phyloP scores from a whole-genome alignment of 2,888 invertebrate genomes.

The Mesochorus sp. region DNA sequence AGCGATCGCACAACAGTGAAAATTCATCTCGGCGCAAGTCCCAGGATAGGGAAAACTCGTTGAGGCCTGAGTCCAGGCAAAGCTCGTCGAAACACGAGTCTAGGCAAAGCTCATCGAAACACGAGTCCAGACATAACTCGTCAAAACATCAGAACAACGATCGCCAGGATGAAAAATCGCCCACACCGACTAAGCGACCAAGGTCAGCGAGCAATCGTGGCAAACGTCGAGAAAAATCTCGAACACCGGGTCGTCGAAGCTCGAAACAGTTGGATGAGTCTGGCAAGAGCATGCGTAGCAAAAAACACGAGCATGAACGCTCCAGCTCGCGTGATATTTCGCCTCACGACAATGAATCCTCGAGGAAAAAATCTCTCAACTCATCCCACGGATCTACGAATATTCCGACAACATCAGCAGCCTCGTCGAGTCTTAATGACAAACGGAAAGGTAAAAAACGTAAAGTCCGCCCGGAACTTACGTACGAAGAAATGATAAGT shows the following conservation, averaged over 20 bases:
- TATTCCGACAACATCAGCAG: conserved; percentile 1
- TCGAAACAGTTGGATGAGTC: conserved; percentile 44
- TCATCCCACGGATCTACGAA: conserved; percentile 49
- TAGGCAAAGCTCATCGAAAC: background rate
- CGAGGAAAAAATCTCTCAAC: conserved; percentile 22
- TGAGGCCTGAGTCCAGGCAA: no score
- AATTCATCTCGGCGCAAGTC: no score
- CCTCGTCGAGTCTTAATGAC: no score
- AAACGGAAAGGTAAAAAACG: conserved; percentile 37
- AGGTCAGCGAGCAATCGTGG: conserved; percentile 31
- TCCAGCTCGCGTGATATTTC: conserved; percentile 53
- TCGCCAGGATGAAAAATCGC: conserved; percentile 2
- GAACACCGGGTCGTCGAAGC: conserved; percentile 35
- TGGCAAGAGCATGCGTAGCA: conserved; percentile 18
- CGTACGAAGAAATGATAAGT: conserved; percentile 70
- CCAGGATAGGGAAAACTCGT: no score
- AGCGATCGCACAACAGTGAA: background rate
- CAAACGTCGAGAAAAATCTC: conserved; percentile 23
- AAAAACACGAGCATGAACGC: conserved; percentile 42
- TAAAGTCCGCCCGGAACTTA: conserved; percentile 47
- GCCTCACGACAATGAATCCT: conserved; percentile 41
- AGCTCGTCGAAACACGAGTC: background rate
- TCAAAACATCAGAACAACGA: conserved; percentile 16
- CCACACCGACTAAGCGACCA: conserved; percentile 20
- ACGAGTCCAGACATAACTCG: background rate